Conservation (phyloP, 2,797 vertebrate genomes). For the Euthynnus affinis region DNA sequence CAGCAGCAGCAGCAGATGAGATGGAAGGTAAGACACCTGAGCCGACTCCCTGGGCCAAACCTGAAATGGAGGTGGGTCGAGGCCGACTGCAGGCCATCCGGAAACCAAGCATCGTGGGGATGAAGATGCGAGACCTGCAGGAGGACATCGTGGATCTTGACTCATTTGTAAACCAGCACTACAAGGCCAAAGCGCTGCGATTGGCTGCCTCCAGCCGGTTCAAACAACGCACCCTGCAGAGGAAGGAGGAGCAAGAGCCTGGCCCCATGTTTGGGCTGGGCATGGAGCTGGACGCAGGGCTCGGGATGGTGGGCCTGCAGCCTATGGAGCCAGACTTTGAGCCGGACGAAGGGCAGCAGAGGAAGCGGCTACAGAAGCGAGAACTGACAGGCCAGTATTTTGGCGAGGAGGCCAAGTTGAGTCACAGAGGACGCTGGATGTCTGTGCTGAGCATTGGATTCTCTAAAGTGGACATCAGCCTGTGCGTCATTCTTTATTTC, state of each 20-base stretch:
- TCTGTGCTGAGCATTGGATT: constrained; percentile 88
- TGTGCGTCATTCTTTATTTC: constrained; percentile 91
- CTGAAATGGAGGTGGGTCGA: constrained; percentile 19
- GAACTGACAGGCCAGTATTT: constrained; percentile 74
- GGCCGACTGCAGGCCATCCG: constrained; percentile 23
- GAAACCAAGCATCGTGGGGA: constrained; percentile 84
- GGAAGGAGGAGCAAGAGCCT: constrained; percentile 73
- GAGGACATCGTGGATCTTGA: constrained; percentile 92
- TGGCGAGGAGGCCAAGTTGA: constrained; percentile 48
- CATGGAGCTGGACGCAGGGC: constrained; percentile 69
- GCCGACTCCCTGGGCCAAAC: constrained; percentile 56
- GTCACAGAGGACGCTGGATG: constrained; percentile 82
- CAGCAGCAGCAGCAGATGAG: constrained; percentile 35
- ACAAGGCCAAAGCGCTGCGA: constrained; percentile 84
- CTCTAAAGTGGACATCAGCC: constrained; percentile 92
- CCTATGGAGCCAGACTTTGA: constrained; percentile 51
- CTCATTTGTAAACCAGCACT: constrained; percentile 86
- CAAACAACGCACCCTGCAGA: constrained; percentile 78
- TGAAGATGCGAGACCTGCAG: constrained; percentile 65
- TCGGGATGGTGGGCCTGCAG: constrained; percentile 73
- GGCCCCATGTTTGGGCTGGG: constrained; percentile 49
- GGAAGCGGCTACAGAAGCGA: constrained; percentile 71
- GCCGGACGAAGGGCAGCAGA: constrained; percentile 45
- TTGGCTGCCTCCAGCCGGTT: constrained; percentile 63
- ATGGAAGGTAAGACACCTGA: constrained; percentile 35